These are phyloP conservation scores for Eulemur coronatus DNA, from an alignment of 2,797 vertebrate species.

Conservation along the genomic window DNA sequence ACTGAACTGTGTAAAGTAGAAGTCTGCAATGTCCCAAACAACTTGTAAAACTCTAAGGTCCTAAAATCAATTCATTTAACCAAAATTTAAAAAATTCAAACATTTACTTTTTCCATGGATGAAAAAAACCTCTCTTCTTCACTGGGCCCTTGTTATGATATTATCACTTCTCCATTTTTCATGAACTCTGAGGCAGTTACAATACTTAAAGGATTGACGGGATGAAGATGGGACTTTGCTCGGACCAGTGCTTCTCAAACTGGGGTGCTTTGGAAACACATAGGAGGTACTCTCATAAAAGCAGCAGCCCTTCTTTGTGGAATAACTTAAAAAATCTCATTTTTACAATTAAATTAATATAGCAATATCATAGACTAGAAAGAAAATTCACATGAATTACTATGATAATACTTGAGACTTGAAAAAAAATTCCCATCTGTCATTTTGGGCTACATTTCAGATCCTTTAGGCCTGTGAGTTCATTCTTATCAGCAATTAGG, in stretches of 20 bases:
- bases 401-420: not conserved
- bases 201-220: not conserved
- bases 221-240: not conserved
- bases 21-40: not conserved
- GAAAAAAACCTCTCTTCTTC: not conserved
- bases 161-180: not conserved
- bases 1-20: not conserved
- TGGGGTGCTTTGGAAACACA: not conserved
- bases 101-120: not conserved
- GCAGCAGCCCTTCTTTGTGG: not conserved
- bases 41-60: not conserved
- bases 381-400: not conserved
- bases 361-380: not conserved
- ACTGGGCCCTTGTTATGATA: not conserved
- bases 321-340: not conserved
- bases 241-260: not conserved
- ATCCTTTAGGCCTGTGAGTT: not conserved
- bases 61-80: constrained; percentile 5
- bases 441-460: not conserved
- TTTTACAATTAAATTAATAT: not conserved
- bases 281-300: not conserved
- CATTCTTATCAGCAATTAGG: not conserved
- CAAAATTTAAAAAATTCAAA: constrained; percentile 4
- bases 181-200: not conserved
- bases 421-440: not conserved